These are phyloP conservation scores for Zosterops japonicus DNA, from an alignment of 2,113 vertebrate genomes.

Conservation along the genomic window DNA sequence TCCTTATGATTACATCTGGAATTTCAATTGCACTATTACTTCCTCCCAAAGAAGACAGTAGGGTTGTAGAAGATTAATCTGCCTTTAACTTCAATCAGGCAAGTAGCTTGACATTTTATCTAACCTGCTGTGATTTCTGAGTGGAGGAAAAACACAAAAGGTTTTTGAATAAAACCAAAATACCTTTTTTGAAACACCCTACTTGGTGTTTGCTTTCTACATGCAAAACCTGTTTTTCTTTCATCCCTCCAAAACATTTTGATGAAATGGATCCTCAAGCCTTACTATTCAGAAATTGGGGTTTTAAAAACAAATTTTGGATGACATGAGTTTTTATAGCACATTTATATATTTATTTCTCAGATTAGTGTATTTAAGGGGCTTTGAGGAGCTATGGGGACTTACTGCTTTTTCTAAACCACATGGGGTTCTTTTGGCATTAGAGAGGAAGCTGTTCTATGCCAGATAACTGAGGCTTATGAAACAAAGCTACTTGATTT, in stretches of 20 bases:
- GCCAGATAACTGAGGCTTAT: conserved; percentile 7
- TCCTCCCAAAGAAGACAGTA: neutral
- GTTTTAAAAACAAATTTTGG: conserved; percentile 29
- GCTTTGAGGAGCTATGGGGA: neutral
- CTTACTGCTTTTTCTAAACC: conserved; percentile 3
- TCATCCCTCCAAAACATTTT: neutral
- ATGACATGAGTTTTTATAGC: neutral
- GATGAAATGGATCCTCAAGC: neutral
- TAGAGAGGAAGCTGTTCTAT: neutral
- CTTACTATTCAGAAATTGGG: neutral
- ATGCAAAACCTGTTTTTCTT: conserved; percentile 21
- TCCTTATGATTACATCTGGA: neutral
- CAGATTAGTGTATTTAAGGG: conserved; percentile 24
- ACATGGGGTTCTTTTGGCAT: neutral
- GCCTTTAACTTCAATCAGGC: neutral
- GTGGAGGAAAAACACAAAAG: neutral
- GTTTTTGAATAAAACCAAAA: neutral
- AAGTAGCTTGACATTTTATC: neutral
- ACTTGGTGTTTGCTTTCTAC: conserved; percentile 11
- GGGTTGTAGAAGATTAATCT: neutral
- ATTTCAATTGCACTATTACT: neutral
- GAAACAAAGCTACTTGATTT: conserved; percentile 29
- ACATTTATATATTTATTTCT: conserved; percentile 49
- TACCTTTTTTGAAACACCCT: neutral
- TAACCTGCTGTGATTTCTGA: neutral